phyloP scores from a whole-genome alignment of 2,797 vertebrate species.

The Sciaenops ocellatus region DNA sequence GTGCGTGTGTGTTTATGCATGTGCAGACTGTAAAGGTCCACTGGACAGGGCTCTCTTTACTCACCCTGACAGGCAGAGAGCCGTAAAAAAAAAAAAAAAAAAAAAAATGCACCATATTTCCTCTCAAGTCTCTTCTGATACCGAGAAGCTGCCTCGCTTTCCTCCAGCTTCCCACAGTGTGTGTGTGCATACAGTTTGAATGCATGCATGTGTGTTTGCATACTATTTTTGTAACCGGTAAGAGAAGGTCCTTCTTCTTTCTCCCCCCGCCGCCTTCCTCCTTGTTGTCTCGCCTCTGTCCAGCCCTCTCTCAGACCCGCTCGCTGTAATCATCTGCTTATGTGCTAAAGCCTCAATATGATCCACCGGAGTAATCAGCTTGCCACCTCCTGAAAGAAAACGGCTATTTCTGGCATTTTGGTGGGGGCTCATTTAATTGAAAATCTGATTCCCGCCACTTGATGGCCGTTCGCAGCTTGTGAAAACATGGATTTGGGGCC shows the following conservation, averaged over 20 bases:
- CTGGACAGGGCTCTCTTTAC: conserved; percentile 68
- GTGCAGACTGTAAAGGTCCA: conserved; percentile 65
- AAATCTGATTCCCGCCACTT: conserved; percentile 71
- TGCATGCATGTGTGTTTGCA: conserved; percentile 30
- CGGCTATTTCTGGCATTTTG: conserved; percentile 82
- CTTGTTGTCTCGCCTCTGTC: conserved; percentile 26
- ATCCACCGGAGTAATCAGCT: conserved; percentile 81
- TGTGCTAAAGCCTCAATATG: conserved; percentile 65
- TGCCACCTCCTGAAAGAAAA: conserved; percentile 79
- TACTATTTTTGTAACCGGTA: conserved; percentile 34
- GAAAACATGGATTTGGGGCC: conserved; percentile 44
- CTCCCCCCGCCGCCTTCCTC: background rate
- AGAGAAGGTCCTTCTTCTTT: conserved; percentile 40
- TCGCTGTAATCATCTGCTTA: conserved; percentile 81
- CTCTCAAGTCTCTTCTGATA: conserved; percentile 74
- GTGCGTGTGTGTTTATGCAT: conserved; percentile 39
- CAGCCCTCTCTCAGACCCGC: conserved; percentile 39
- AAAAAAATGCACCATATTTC: conserved; percentile 71
- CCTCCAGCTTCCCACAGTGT: conserved; percentile 42
- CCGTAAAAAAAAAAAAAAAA: conserved; percentile 45
- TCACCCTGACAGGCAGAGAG: conserved; percentile 69
- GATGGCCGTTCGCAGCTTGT: conserved; percentile 40
- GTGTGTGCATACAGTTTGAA: background rate
- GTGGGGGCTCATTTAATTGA: conserved; percentile 87
- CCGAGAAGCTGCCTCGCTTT: conserved; percentile 67